Evolutionary conservation across 2,113 vertebrate genomes (phyloP).

Genomic region (Dolichotis patagonum): DNA sequence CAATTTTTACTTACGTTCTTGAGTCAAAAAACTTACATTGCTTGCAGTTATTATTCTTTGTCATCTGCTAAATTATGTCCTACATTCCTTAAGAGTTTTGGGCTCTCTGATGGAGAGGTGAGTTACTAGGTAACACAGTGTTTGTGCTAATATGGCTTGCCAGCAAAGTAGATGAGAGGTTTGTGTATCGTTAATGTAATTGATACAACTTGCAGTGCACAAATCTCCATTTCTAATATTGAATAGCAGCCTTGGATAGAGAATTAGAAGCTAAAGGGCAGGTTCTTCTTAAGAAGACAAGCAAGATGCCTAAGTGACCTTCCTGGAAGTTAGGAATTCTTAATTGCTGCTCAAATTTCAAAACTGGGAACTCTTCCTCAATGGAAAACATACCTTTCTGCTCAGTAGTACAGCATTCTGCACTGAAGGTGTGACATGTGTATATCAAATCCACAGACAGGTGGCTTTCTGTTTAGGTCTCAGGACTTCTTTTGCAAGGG

Average conservation of each 20-base stretch:
- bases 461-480: not conserved
- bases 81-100: slow-evolving; percentile 40
- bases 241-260: slow-evolving; percentile 46
- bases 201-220: not conserved
- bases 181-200: not conserved
- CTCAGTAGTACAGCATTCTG: fast-evolving
- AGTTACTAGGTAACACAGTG: not conserved
- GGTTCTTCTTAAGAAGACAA: slow-evolving; percentile 2
- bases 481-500: not conserved
- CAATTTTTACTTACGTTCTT: slow-evolving; percentile 49
- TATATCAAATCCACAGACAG: not conserved
- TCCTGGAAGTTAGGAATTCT: slow-evolving; percentile 17
- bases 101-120: not conserved
- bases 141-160: not conserved
- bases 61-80: slow-evolving; percentile 10
- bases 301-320: not conserved
- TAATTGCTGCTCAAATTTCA: slow-evolving; percentile 37
- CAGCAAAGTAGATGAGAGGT: not conserved
- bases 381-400: not conserved
- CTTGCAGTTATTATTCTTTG: slow-evolving; percentile 42
- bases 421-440: fast-evolving
- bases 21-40: not conserved
- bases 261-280: not conserved
- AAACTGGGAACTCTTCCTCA: not conserved
- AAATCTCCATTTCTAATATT: slow-evolving; percentile 35